Evolutionary conservation across 2,113 vertebrate genomes (phyloP).

Genomic region (Procapra przewalskii): DNA sequence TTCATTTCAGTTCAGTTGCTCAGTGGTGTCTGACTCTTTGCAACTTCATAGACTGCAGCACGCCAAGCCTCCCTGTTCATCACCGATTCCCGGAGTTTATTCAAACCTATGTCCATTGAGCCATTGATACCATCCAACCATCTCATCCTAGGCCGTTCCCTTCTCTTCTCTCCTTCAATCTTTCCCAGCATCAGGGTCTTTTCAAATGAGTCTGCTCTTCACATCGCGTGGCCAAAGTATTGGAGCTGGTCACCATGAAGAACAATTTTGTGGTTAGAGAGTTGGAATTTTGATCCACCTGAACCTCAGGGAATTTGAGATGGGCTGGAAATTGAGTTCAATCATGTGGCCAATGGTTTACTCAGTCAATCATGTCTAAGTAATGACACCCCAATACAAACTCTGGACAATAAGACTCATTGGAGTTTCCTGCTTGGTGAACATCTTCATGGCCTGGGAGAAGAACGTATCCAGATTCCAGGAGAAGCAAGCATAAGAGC

Average conservation of each 20-base stretch:
- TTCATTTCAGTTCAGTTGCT: neutral
- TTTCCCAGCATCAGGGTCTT: neutral
- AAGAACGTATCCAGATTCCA: neutral
- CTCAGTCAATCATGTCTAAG: neutral
- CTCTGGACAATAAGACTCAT: neutral
- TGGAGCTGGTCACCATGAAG: neutral
- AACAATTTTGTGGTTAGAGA: neutral
- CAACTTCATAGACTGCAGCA: neutral
- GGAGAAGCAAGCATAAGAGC: neutral
- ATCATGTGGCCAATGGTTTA: neutral
- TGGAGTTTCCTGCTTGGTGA: neutral
- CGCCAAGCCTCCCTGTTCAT: neutral
- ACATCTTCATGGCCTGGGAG: neutral
- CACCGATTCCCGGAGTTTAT: neutral
- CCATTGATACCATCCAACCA: neutral
- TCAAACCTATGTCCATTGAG: neutral
- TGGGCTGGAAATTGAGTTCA: neutral
- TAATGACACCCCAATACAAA: neutral
- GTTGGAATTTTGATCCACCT: neutral
- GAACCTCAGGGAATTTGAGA: neutral
- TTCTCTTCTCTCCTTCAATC: neutral
- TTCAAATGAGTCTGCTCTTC: neutral
- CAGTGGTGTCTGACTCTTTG: neutral
- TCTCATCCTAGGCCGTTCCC: accelerated
- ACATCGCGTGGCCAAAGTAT: neutral